phyloP scores from a whole-genome alignment of 2,888 invertebrate species.

The Aricia artaxerxes region DNA sequence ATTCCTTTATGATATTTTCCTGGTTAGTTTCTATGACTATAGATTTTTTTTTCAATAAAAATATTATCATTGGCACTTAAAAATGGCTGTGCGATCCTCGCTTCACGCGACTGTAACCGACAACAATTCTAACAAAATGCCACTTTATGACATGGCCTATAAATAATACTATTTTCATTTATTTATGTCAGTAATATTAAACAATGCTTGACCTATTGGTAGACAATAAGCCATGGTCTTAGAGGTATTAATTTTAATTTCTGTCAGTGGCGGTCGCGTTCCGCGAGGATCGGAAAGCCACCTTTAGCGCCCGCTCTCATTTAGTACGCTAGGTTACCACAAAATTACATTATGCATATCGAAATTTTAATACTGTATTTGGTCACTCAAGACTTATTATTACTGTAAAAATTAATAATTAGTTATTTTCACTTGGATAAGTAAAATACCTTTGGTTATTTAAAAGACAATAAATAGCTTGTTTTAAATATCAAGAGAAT shows the following conservation, averaged over 20 bases:
- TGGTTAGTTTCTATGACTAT: background rate
- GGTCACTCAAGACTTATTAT: background rate
- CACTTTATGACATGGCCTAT: too few species aligned
- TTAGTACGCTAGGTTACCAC: slow-evolving; percentile 2
- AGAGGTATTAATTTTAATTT: background rate
- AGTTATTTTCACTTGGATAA: background rate
- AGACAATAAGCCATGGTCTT: too few species aligned
- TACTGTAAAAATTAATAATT: background rate
- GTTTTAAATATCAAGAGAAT: background rate
- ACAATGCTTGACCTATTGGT: too few species aligned
- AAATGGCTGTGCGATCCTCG: too few species aligned
- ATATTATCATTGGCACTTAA: background rate
- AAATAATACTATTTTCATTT: too few species aligned
- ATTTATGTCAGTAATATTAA: too few species aligned
- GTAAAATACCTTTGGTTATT: background rate
- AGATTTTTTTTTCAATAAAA: background rate
- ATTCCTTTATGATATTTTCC: background rate
- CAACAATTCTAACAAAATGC: too few species aligned
- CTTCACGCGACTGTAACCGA: too few species aligned
- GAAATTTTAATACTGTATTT: background rate
- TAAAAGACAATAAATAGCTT: slow-evolving; percentile 1
- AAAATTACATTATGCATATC: background rate
- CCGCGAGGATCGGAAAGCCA: too few species aligned
- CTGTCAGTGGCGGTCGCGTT: background rate
- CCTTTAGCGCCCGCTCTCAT: background rate